phyloP scores from a whole-genome alignment of 2,113 vertebrate genomes.

The Petrocephalus microphthalmus region DNA sequence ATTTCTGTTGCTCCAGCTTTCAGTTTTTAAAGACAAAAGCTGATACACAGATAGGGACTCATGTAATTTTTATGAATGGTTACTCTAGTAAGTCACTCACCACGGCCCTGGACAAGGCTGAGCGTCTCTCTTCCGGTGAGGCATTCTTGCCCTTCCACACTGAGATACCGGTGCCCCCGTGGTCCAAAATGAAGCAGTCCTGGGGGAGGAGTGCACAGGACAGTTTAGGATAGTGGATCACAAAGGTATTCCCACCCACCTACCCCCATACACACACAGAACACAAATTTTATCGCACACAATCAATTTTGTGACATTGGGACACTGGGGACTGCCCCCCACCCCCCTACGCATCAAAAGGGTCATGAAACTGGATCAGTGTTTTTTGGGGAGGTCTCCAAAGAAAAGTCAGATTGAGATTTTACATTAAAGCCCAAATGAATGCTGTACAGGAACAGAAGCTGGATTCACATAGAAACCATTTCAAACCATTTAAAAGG shows the following conservation, averaged over 20 bases:
- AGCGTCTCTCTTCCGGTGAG: slow-evolving; percentile 63
- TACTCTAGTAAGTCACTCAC: slow-evolving; percentile 50
- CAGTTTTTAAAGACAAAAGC: neutral
- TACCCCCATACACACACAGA: no score
- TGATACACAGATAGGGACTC: neutral
- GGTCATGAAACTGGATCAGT: neutral
- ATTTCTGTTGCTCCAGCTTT: neutral
- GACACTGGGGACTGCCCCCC: neutral
- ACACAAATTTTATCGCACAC: neutral
- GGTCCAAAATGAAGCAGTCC: slow-evolving; percentile 82
- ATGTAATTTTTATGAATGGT: neutral
- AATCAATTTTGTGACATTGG: neutral
- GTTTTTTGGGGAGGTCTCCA: neutral
- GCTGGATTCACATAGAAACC: neutral
- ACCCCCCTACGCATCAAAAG: neutral
- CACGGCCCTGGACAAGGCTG: slow-evolving; percentile 72
- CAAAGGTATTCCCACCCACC: neutral
- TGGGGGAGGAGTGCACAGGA: slow-evolving; percentile 36
- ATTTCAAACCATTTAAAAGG: neutral
- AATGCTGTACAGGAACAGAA: neutral
- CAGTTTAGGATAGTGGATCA: neutral
- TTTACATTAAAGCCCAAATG: neutral
- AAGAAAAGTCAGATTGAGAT: neutral
- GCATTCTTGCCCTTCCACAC: slow-evolving; percentile 83
- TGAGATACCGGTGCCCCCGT: slow-evolving; percentile 70